Base-by-base conservation (phyloP, 1,140 invertebrate genomes). In the Hylaeus volcanicus region DNA sequence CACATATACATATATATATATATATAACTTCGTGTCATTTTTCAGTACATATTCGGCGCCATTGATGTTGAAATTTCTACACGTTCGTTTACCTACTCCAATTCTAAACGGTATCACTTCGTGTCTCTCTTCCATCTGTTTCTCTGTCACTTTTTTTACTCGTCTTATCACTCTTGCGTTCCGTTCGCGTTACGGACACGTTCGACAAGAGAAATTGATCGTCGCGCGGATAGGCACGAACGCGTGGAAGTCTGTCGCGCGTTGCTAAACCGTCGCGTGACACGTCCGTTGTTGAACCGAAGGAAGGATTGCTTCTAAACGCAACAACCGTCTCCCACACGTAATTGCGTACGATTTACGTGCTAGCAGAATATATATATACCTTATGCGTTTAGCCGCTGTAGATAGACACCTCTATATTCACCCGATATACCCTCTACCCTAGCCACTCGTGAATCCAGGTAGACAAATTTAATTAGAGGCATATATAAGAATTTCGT, bases 341-440 rank as follows among this genome's bases (percentile, higher is more conserved):
- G 78, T 60, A 63, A 72, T 55, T 56, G 41, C 60, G 76, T 73
- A 79, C 60, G 41, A 72, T 64, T 76, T 43, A 1, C 63, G 51
- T 71, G 53, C 15, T 66, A 26, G 9, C 41, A 60, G 45, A 48
- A 48, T 48, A 48, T 48, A 26, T 26, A 45, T 65, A 60, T 64
- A 26, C 14, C 56, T 68, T 5, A 3, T 77, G 61, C 65, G 51
- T 64, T 26, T 77, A 77, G 78, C 60, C 51, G 43, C 72, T 74
- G 83, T 85, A 68, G 58, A 84, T 75, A 81, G 64, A 86, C 26
- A 85, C n/a, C 48, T 26, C 26, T 26, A 26, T 26, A 26, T 26
- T 26, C 26, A 26, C 26, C 26, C 26, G 26, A 26, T 26, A 26
- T 26, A 26, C 26, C 26, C 26, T 26, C 26, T 26, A 26, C 26